Percentiles rank a stretch among this genome's conserved stretches.
These are phyloP conservation scores for Caretta caretta DNA, from an alignment of 2,113 vertebrate species.

Conservation along the genomic window DNA sequence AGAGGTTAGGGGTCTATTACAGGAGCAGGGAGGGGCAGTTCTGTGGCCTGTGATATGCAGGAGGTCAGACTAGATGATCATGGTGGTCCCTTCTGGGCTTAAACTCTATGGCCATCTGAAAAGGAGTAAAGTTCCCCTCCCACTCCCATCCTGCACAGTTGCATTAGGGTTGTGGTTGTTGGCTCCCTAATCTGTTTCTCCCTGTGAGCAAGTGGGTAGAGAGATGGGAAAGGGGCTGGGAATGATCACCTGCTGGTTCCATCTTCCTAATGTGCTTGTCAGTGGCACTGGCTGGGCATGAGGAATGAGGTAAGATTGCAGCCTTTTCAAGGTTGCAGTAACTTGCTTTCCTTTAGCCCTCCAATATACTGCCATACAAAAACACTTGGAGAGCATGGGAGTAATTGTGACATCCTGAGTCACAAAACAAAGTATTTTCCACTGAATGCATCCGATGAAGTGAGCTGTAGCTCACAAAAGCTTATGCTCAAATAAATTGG, in stretches of 20 bases:
- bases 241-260: background rate
- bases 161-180: background rate
- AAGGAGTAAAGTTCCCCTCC: background rate
- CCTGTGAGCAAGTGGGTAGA: accelerated
- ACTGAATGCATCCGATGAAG: too few relatives aligned
- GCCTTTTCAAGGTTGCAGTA: background rate
- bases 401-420: background rate
- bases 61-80: too few relatives aligned
- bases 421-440: background rate
- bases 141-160: background rate
- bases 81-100: too few relatives aligned
- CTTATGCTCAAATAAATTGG: too few relatives aligned
- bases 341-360: background rate
- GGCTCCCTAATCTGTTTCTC: background rate
- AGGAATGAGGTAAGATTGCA: background rate
- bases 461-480: too few relatives aligned
- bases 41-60: too few relatives aligned
- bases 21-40: too few relatives aligned
- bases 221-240: too few relatives aligned
- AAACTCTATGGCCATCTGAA: background rate
- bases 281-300: background rate
- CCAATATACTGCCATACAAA: too few relatives aligned
- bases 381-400: too few relatives aligned
- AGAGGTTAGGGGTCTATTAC: too few relatives aligned
- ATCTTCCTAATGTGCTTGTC: background rate